Percentiles rank a stretch among this genome's conserved stretches.
phyloP scores from a whole-genome alignment of 2,888 invertebrate genomes.

The Cryptosula pallasiana region DNA sequence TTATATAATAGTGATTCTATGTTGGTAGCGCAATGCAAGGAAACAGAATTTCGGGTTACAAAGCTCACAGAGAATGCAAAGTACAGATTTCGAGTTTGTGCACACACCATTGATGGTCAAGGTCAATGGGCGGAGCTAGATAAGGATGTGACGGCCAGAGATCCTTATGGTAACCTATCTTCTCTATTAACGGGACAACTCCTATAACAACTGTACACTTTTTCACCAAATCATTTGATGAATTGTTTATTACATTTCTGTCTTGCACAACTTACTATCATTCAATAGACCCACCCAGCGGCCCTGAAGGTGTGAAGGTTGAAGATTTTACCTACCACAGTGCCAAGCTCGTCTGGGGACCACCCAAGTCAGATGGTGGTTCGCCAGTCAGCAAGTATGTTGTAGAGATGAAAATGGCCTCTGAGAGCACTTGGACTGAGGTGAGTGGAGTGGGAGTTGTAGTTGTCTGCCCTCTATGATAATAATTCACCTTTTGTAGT shows the following conservation, averaged over 20 bases:
- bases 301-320: slow-evolving; percentile 54
- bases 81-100: slow-evolving; percentile 22
- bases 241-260: too few species aligned
- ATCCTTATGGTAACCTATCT: slow-evolving; percentile 95
- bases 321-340: slow-evolving; percentile 58
- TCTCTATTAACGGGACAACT: too few species aligned
- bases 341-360: slow-evolving; percentile 69
- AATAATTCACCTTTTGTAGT: too few species aligned
- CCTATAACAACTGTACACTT: too few species aligned
- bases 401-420: slow-evolving; percentile 62
- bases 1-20: background rate
- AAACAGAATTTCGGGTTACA: slow-evolving; percentile 16
- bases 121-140: slow-evolving; percentile 44
- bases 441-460: too few species aligned
- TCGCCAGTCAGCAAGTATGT: slow-evolving; percentile 80
- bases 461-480: too few species aligned
- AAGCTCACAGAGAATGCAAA: background rate
- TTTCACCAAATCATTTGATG: too few species aligned
- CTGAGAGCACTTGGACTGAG: slow-evolving; percentile 6
- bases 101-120: slow-evolving; percentile 15
- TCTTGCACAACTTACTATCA: too few species aligned
- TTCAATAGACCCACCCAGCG: slow-evolving; percentile 1
- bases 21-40: background rate
- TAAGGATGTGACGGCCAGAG: slow-evolving; percentile 90
- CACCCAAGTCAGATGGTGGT: slow-evolving; percentile 89